These are phyloP conservation scores for Eupithecia exiguata DNA, from an alignment of 2,888 invertebrate species.

Conservation along the genomic window DNA sequence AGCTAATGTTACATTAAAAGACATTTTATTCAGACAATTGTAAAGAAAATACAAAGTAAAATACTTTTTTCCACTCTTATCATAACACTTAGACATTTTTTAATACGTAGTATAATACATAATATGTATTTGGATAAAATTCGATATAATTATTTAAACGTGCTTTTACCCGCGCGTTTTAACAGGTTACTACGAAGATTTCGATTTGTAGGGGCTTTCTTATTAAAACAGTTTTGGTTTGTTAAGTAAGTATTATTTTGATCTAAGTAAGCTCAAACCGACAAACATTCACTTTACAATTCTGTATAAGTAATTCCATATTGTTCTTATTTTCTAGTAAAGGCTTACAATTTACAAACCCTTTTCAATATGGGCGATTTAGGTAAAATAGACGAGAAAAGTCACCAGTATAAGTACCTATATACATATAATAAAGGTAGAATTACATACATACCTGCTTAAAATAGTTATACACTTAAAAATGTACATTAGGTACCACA, in stretches of 20 bases:
- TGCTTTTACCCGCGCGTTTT: not conserved
- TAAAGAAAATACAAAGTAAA: conserved; percentile 80
- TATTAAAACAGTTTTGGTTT: not conserved
- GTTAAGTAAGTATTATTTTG: not conserved
- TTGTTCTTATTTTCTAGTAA: conserved; percentile 44
- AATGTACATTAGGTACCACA: not conserved
- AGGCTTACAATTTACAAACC: conserved; percentile 48
- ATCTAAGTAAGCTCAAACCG: not conserved
- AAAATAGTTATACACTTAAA: not conserved
- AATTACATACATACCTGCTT: not conserved
- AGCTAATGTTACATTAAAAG: conserved; percentile 63
- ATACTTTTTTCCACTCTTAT: conserved; percentile 70
- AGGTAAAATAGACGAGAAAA: not conserved
- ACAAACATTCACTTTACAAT: not conserved
- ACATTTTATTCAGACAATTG: conserved; percentile 75
- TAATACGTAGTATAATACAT: conserved; percentile 63
- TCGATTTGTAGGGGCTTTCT: not conserved
- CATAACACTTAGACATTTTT: conserved; percentile 73
- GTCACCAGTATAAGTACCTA: not conserved
- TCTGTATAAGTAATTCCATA: conserved; percentile 43
- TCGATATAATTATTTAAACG: conserved; percentile 61
- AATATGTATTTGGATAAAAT: conserved; percentile 68
- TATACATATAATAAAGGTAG: not conserved
- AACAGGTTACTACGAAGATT: not conserved
- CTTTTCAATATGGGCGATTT: conserved; percentile 46